A percentile compares a stretch with the other conserved stretches of the same genome.
phyloP scores from a whole-genome alignment of 2,113 vertebrate species.

The Copsychus sechellarum region DNA sequence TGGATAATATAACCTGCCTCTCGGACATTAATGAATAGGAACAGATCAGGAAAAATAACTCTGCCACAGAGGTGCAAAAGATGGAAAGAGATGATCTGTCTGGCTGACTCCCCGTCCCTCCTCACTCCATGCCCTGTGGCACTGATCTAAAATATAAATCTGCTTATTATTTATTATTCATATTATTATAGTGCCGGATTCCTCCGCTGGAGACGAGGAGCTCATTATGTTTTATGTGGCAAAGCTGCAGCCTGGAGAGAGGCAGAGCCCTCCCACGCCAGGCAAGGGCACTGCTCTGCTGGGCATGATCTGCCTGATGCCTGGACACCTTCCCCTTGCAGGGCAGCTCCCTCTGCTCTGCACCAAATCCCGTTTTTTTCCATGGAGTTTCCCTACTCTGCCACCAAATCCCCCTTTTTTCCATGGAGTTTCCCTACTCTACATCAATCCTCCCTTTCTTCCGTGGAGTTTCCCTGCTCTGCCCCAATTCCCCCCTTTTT shows the following conservation, averaged over 20 bases:
- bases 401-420: not conserved
- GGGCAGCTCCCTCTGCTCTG: not conserved
- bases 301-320: not conserved
- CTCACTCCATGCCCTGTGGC: not conserved
- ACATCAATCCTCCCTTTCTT: fast-evolving
- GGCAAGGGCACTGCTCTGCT: not conserved
- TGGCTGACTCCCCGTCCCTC: not conserved
- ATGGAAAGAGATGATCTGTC: not conserved
- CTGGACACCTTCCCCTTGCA: fast-evolving
- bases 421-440: fast-evolving
- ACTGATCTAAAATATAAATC: not conserved
- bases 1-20: not conserved
- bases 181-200: not conserved
- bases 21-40: not conserved
- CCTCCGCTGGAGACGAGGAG: not conserved
- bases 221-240: not conserved
- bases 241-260: not conserved
- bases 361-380: not conserved
- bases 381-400: not conserved
- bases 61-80: not conserved
- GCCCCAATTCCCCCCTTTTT: fast-evolving
- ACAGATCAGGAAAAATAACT: not conserved
- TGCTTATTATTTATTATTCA: slow-evolving; percentile 45
- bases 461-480: fast-evolving
- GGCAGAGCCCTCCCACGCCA: not conserved